Evolutionary conservation across 2,888 invertebrate genomes (phyloP).

Genomic region (Kuschelorhynchus macadamiae): DNA sequence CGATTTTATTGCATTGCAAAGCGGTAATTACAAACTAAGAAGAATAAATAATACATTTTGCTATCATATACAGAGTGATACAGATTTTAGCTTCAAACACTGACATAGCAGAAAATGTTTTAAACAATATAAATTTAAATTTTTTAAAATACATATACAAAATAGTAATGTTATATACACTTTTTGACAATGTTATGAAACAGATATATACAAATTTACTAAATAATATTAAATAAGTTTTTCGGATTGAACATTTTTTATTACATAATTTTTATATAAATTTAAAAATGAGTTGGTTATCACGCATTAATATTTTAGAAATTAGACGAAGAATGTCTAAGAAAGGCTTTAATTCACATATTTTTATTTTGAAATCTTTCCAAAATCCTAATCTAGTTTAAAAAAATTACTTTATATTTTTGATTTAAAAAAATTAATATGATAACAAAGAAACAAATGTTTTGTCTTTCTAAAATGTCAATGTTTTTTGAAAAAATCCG

Average conservation of each 20-base stretch:
- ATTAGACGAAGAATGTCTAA: too few species aligned
- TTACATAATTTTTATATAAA: too few species aligned
- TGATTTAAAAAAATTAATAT: too few species aligned
- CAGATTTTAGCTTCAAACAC: slow-evolving; percentile 42
- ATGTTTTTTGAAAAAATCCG: slow-evolving; percentile 44
- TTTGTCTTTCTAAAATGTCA: slow-evolving; percentile 41
- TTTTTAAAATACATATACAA: slow-evolving; percentile 32
- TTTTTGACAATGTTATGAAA: slow-evolving; percentile 35
- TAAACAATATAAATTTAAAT: slow-evolving; percentile 22
- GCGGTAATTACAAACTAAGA: slow-evolving; percentile 50
- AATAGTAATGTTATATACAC: slow-evolving; percentile 36
- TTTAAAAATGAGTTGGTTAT: too few species aligned
- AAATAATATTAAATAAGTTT: slow-evolving; percentile 18
- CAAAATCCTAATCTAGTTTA: too few species aligned
- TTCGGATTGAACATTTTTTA: background rate
- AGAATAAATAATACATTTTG: slow-evolving; percentile 51
- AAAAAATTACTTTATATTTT: too few species aligned
- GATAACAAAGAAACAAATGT: too few species aligned
- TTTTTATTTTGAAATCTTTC: too few species aligned
- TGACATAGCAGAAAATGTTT: slow-evolving; percentile 45
- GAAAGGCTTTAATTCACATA: too few species aligned
- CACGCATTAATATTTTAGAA: too few species aligned
- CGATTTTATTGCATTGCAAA: slow-evolving; percentile 51
- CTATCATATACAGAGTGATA: slow-evolving; percentile 50
- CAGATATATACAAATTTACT: slow-evolving; percentile 30